Conservation (phyloP, 2,888 invertebrate species). For the Tachina fera region DNA sequence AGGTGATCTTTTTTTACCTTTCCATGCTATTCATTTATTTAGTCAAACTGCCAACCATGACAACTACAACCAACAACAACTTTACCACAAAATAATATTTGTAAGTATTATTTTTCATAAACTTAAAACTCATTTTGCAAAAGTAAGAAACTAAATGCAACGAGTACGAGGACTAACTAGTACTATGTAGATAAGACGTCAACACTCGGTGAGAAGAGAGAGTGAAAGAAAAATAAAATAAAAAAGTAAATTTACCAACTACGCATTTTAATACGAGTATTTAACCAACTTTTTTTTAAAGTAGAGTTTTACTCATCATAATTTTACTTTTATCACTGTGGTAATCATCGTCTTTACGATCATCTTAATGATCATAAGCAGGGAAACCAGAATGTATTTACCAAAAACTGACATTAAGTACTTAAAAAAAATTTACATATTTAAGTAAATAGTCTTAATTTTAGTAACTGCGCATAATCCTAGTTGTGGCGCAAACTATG, state of each 20-base stretch:
- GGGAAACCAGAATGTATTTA: neutral
- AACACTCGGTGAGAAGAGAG: neutral
- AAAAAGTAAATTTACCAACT: conserved; percentile 44
- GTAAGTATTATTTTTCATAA: conserved; percentile 64
- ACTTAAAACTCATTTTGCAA: conserved; percentile 65
- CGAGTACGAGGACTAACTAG: conserved; percentile 13
- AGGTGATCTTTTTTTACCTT: conserved; percentile 16
- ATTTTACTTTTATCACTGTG: conserved; percentile 41
- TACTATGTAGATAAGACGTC: neutral
- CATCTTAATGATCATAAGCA: conserved; percentile 32
- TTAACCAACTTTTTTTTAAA: conserved; percentile 5
- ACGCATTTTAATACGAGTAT: conserved; percentile 30
- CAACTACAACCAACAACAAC: conserved; percentile 27
- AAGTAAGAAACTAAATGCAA: conserved; percentile 30
- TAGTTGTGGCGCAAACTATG: too few relatives aligned
- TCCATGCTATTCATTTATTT: neutral
- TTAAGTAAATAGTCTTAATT: too few relatives aligned
- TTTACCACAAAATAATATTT: conserved; percentile 61
- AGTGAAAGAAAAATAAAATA: neutral
- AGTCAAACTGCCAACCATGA: neutral
- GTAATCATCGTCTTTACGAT: conserved; percentile 24
- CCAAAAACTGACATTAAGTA: too few relatives aligned
- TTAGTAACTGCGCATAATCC: too few relatives aligned
- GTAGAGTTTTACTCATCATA: conserved; percentile 35
- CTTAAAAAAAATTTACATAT: too few relatives aligned